A percentile compares a stretch with the other conserved stretches of the same genome.
These are phyloP conservation scores for Periophthalmus magnuspinnatus DNA, from an alignment of 2,797 vertebrate species.

Conservation along the genomic window DNA sequence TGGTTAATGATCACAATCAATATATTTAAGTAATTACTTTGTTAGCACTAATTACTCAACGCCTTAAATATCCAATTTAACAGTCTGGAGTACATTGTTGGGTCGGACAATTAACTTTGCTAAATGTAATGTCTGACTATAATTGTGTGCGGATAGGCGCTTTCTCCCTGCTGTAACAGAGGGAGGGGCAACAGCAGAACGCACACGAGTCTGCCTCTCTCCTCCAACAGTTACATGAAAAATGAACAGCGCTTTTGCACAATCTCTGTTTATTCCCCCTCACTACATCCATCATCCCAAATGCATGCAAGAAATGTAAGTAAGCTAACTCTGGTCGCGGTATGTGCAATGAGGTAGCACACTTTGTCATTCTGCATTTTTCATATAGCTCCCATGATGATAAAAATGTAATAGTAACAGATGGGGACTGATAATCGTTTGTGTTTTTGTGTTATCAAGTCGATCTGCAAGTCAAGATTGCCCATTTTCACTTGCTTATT, in stretches of 20 bases:
- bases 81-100: background rate
- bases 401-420: constrained; percentile 4
- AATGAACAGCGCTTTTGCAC: constrained; percentile 23
- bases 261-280: constrained; percentile 27
- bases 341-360: background rate
- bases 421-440: constrained; percentile 7
- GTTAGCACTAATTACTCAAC: constrained; percentile 13
- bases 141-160: constrained; percentile 25
- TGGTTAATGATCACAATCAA: background rate
- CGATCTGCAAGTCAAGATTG: constrained; percentile 1
- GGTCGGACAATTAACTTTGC: constrained; percentile 9
- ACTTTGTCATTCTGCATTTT: constrained; percentile 16
- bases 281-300: constrained; percentile 31
- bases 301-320: constrained; percentile 22
- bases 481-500: background rate
- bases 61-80: constrained; percentile 16
- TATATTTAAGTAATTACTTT: constrained; percentile 23
- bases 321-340: constrained; percentile 3
- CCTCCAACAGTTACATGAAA: constrained; percentile 38
- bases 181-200: constrained; percentile 8
- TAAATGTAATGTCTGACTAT: constrained; percentile 9
- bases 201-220: constrained; percentile 10
- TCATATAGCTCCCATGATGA: background rate
- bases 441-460: background rate
- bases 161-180: constrained; percentile 17